Percentiles rank a stretch among this genome's conserved stretches.
Conservation (phyloP, 1,140 invertebrate genomes). For the Conus ventricosus region DNA sequence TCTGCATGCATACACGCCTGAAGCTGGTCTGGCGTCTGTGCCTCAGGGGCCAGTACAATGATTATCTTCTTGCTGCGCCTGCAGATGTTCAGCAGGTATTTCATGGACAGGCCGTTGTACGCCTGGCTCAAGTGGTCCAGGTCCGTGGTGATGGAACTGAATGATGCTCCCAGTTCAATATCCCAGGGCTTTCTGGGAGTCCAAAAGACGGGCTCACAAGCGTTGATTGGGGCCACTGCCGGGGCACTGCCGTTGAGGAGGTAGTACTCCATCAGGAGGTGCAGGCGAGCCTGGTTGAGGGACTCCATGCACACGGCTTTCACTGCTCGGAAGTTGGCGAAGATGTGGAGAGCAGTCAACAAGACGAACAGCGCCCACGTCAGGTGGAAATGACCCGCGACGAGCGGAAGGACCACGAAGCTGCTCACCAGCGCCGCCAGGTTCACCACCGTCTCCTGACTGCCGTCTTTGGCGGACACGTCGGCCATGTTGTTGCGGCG, state of each 20-base stretch:
- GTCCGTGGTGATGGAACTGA: not conserved
- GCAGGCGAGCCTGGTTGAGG: conserved; percentile 86
- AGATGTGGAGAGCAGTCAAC: conserved; percentile 88
- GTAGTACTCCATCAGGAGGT: conserved; percentile 81
- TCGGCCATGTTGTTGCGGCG: conserved; percentile 91
- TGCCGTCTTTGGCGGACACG: conserved; percentile 96
- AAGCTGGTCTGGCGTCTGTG: not conserved
- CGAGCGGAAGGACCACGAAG: conserved; percentile 84
- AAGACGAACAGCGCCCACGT: conserved; percentile 83
- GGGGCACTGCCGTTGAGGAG: conserved; percentile 68
- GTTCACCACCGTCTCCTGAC: conserved; percentile 95
- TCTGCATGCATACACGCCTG: conserved; percentile 28
- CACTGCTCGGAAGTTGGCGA: conserved; percentile 91
- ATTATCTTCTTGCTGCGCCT: not conserved
- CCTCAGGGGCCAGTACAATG: conserved; percentile 7
- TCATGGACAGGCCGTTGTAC: not conserved
- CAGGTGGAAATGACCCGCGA: conserved; percentile 78
- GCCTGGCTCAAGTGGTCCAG: not conserved
- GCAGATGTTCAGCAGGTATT: not conserved
- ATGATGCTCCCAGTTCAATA: not conserved
- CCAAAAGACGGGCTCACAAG: conserved; percentile 67
- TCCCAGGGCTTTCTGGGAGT: not conserved
- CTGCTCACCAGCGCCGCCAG: conserved; percentile 85
- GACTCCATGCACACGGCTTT: conserved; percentile 83
- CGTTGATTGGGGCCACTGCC: conserved; percentile 57